Evolutionary conservation across 2,888 invertebrate species (phyloP).

Genomic region (Tetanocera ferruginea): DNA sequence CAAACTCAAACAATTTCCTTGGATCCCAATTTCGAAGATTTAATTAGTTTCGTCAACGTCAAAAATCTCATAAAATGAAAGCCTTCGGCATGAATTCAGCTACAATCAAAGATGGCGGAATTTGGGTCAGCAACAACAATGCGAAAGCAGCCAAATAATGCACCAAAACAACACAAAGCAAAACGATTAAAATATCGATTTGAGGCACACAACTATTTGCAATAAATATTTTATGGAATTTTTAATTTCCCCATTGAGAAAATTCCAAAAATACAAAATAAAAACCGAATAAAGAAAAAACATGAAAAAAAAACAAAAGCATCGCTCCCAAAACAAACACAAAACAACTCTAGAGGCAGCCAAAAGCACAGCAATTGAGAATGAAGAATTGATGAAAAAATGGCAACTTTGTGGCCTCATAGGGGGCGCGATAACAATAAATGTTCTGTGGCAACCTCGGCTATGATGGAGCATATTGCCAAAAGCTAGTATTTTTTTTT

Average conservation of each 20-base stretch:
- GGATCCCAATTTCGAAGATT: conserved; percentile 3
- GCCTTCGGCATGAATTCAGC: neutral
- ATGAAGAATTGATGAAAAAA: neutral
- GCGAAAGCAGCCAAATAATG: neutral
- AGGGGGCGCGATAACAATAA: neutral
- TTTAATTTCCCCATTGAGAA: conserved; percentile 19
- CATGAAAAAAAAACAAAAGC: neutral
- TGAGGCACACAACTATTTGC: conserved; percentile 18
- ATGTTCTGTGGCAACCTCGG: neutral
- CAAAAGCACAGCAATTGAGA: neutral
- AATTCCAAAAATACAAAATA: neutral
- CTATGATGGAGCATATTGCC: neutral
- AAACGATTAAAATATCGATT: conserved; percentile 24
- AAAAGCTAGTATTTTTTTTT: too few relatives aligned
- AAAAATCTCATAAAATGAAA: conserved; percentile 2
- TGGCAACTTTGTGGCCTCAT: neutral
- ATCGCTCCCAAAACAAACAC: neutral
- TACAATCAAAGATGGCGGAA: conserved; percentile 8
- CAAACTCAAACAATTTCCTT: neutral
- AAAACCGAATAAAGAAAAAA: too few relatives aligned
- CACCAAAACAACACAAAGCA: neutral
- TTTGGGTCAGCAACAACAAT: neutral
- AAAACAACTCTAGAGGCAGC: too few relatives aligned
- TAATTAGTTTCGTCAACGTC: conserved; percentile 28
- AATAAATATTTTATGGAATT: conserved; percentile 15